A percentile compares a stretch with the other conserved stretches of the same genome.
phyloP scores from a whole-genome alignment of 2,888 invertebrate genomes.

The Polia nebulosa region DNA sequence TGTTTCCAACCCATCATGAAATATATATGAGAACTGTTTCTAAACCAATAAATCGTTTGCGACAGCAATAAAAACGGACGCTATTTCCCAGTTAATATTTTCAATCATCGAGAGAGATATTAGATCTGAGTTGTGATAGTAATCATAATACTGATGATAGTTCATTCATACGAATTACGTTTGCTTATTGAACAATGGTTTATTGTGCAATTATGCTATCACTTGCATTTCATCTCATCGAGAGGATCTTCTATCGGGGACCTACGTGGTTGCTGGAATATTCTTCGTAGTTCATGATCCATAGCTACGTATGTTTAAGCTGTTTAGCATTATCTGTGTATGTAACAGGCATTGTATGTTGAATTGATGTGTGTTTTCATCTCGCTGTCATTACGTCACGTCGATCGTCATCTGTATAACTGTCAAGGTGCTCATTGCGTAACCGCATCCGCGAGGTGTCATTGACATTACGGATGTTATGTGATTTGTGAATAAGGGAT shows the following conservation, averaged over 20 bases:
- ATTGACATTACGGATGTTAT: constrained; percentile 87
- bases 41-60: constrained; percentile 76
- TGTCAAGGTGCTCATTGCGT: constrained; percentile 88
- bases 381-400: constrained; percentile 76
- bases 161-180: constrained; percentile 84
- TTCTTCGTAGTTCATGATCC: constrained; percentile 57
- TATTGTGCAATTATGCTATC: constrained; percentile 88
- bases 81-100: constrained; percentile 70
- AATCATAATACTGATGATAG: constrained; percentile 79
- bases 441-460: constrained; percentile 87
- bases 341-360: constrained; percentile 60
- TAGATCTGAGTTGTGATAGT: constrained; percentile 72
- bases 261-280: constrained; percentile 66
- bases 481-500: constrained; percentile 74
- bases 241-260: constrained; percentile 73
- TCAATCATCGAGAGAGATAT: constrained; percentile 73
- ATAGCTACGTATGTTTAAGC: constrained; percentile 53
- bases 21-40: constrained; percentile 57
- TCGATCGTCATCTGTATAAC: constrained; percentile 79
- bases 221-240: constrained; percentile 85
- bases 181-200: constrained; percentile 82
- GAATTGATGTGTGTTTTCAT: constrained; percentile 61
- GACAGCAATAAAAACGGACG: constrained; percentile 69
- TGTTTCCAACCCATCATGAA: constrained; percentile 29
- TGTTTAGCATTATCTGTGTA: constrained; percentile 14